Conservation (phyloP, 2,888 invertebrate genomes). For the Cantharis rustica region DNA sequence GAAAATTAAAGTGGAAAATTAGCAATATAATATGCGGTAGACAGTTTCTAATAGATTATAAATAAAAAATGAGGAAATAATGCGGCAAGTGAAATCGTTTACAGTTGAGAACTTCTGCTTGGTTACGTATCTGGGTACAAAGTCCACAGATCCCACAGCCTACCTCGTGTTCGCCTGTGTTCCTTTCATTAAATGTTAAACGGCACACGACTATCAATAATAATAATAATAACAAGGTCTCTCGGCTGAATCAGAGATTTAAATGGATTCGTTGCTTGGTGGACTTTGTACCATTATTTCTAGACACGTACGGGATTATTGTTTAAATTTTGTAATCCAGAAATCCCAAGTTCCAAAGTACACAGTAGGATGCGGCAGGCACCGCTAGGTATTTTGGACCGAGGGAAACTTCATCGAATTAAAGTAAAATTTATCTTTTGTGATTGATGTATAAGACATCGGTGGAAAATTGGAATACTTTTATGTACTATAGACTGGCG, state of each 20-base stretch:
- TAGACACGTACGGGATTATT: neutral
- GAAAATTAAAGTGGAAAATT: neutral
- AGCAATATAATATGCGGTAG: neutral
- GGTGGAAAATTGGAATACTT: neutral
- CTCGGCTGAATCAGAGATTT: constrained; percentile 10
- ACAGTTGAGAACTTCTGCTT: constrained; percentile 21
- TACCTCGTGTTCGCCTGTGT: constrained; percentile 23
- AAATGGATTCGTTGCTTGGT: constrained; percentile 1
- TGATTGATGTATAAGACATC: neutral
- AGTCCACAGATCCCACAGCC: constrained; percentile 26
- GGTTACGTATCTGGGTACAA: constrained; percentile 29
- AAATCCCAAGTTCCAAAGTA: neutral
- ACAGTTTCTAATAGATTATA: neutral
- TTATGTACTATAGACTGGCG: neutral
- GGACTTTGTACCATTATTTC: constrained; percentile 16
- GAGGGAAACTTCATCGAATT: neutral
- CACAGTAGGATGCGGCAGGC: no score
- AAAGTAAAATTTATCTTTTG: neutral
- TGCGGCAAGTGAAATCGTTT: neutral
- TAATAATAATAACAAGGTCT: constrained; percentile 15
- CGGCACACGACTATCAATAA: constrained; percentile 23
- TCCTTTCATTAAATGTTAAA: constrained; percentile 22
- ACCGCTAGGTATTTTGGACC: neutral
- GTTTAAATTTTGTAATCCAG: neutral
- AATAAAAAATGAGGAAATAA: neutral